Base-by-base conservation (phyloP, 2,797 vertebrate species). In the Lacerta viridis region DNA sequence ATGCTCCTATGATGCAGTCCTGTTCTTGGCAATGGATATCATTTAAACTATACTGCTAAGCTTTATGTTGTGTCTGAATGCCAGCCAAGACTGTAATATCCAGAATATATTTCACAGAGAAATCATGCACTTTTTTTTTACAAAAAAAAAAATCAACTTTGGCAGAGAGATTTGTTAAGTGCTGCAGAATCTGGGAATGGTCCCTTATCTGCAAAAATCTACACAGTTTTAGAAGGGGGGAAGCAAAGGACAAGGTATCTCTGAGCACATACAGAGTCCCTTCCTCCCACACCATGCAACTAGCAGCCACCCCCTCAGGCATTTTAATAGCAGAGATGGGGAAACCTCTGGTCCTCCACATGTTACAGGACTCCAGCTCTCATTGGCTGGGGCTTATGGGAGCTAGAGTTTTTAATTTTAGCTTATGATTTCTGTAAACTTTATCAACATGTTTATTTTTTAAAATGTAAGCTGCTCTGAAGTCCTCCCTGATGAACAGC, bases 31-130 rank as follows among this genome's bases (percentile, higher is more conserved):
- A 90, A 0, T 0, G 79, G 86, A 91, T 89, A 94, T 94, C 91
- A 61, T 92, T 90, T 80, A 91, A 92, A 74, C 86, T 84, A 88
- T 94, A 88, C 92, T 88, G 86, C 87, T 85, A 84, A 84, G 93
- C 71, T 88, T 81, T 77, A 84, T 86, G 61, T 5, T 90, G 10
- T 72, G 85, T 86, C 90, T 91, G 91, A 93, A 90, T 83, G 87
- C 77, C 91, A 92, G 95, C 93, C 93, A 93, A 93, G 91, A 41
- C 86, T 87, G 76, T 84, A 89, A 91, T 77, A 81, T 82, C 91
- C 88, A 90, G 90, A 94, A 93, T 92, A 93, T 13, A 55, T 7
- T 66, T 86, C 25, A 50, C 23, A 25, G 88, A 86, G 78, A 61
- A 71, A 29, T 27, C n/a, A 61, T 17, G 94, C 90, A 90, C 91